These are phyloP conservation scores for Trichonephila inaurata DNA, from an alignment of 1,140 invertebrate species.

Conservation along the genomic window DNA sequence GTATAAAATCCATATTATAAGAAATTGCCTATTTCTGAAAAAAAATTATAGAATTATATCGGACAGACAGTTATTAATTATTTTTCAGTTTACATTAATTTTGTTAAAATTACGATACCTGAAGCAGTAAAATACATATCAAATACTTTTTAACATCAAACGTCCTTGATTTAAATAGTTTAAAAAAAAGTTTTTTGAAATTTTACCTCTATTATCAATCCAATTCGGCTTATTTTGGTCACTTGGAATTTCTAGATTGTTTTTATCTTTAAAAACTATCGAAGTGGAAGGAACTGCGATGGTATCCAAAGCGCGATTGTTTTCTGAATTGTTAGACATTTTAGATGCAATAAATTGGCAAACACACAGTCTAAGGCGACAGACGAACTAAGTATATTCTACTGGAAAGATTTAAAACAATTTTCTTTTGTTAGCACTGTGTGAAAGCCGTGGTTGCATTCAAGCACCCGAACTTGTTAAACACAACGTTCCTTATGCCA, in stretches of 20 bases:
- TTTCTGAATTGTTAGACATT: constrained; percentile 67
- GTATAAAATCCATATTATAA: too few relatives aligned
- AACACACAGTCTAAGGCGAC: not conserved
- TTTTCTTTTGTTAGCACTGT: constrained; percentile 21
- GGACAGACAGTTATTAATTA: too few relatives aligned
- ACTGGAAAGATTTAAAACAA: not conserved
- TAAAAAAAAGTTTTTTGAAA: not conserved
- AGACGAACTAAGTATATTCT: constrained; percentile 25
- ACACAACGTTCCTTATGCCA: constrained; percentile 17
- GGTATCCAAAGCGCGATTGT: constrained; percentile 30
- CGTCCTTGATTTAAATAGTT: not conserved
- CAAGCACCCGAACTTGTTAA: not conserved
- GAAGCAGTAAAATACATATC: not conserved
- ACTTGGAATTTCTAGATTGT: constrained; percentile 47
- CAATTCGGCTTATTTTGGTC: constrained; percentile 66
- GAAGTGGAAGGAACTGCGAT: constrained; percentile 62
- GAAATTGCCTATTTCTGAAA: too few relatives aligned
- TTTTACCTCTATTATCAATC: constrained; percentile 67
- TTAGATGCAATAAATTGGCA: constrained; percentile 23
- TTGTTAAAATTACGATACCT: too few relatives aligned
- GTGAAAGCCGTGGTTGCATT: not conserved
- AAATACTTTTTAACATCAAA: not conserved
- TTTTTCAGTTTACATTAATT: too few relatives aligned
- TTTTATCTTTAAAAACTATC: constrained; percentile 70
- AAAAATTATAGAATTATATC: too few relatives aligned